phyloP scores from a whole-genome alignment of 2,797 vertebrate genomes.

The Erithacus rubecula region DNA sequence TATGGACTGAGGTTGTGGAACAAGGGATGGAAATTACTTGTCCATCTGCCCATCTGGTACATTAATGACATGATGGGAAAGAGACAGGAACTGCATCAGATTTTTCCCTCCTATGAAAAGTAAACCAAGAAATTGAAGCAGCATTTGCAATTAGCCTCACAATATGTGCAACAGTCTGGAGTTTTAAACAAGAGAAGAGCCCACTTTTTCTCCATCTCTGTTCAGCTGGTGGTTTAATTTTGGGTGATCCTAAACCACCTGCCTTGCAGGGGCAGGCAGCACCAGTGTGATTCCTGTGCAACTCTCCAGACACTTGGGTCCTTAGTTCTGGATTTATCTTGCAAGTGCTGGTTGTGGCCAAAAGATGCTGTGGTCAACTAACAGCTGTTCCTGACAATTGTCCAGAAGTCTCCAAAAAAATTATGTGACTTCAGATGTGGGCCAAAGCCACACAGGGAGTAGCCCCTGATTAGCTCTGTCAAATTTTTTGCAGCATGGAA shows the following conservation, averaged over 20 bases:
- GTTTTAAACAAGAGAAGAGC: neutral
- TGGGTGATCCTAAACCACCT: neutral
- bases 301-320: neutral
- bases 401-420: neutral
- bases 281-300: neutral
- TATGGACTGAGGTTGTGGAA: neutral
- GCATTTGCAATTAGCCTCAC: neutral
- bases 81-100: neutral
- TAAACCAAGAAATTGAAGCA: neutral
- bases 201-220: neutral
- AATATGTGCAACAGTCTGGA: neutral
- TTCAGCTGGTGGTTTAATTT: neutral
- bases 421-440: neutral
- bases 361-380: rapidly evolving
- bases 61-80: neutral
- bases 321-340: neutral
- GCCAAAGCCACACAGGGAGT: neutral
- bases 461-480: neutral
- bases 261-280: neutral
- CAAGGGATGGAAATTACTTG: neutral
- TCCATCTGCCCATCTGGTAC: neutral
- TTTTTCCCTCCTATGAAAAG: neutral
- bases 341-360: neutral
- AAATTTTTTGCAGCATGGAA: neutral
- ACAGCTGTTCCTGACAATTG: neutral